These are phyloP conservation scores for Diplodus sargus DNA, from an alignment of 2,797 vertebrate genomes.

Conservation along the genomic window DNA sequence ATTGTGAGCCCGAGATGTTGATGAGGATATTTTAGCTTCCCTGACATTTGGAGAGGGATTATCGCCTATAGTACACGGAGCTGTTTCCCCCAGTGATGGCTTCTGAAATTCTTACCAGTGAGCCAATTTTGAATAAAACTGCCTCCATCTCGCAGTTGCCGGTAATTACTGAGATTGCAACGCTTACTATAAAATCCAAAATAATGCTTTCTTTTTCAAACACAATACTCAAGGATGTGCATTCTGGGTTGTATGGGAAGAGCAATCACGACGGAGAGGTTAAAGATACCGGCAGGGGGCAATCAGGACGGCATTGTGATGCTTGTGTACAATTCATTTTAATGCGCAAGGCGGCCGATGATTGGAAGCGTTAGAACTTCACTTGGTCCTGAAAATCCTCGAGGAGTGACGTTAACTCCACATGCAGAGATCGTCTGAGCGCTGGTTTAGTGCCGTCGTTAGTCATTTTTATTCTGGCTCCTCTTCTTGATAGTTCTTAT, in stretches of 20 bases:
- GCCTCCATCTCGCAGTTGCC: neutral
- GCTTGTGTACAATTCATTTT: slow-evolving; percentile 32
- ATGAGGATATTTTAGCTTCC: neutral
- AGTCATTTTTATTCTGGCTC: slow-evolving; percentile 56
- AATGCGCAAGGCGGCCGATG: slow-evolving; percentile 33
- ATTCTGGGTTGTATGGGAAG: neutral
- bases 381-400: slow-evolving; percentile 27
- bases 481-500: slow-evolving; percentile 70
- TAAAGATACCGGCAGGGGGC: slow-evolving; percentile 45
- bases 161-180: neutral
- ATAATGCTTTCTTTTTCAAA: slow-evolving; percentile 21
- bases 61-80: neutral
- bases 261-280: slow-evolving; percentile 17
- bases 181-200: slow-evolving; percentile 4
- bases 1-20: neutral
- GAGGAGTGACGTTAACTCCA: slow-evolving; percentile 36
- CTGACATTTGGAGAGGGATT: neutral
- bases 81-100: neutral
- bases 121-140: slow-evolving; percentile 9
- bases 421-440: slow-evolving; percentile 31
- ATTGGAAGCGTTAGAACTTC: slow-evolving; percentile 32
- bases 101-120: neutral
- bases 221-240: neutral
- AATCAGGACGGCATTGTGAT: slow-evolving; percentile 25
- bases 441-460: slow-evolving; percentile 54